Conservation (phyloP, 2,797 vertebrate species). For the Lepus oiostolus region DNA sequence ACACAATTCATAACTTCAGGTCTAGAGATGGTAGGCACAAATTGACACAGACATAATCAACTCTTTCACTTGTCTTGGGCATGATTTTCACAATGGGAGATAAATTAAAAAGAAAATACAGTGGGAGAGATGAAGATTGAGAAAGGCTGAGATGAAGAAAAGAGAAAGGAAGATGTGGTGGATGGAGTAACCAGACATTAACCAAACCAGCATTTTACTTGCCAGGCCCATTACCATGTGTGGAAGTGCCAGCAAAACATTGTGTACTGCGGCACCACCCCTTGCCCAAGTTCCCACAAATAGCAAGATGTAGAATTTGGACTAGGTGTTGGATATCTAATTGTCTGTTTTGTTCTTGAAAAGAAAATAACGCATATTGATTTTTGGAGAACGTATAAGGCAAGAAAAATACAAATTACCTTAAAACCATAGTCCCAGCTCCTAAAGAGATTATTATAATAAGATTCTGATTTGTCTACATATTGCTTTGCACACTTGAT, state of each 20-base stretch:
- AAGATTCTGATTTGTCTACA: conserved; percentile 7
- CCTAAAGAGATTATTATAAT: not conserved
- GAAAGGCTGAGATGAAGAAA: not conserved
- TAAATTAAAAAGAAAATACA: not conserved
- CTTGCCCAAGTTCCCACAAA: not conserved
- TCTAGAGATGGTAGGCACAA: not conserved
- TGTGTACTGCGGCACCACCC: not conserved
- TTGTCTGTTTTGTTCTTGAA: not conserved
- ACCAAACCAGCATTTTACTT: not conserved
- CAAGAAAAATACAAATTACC: conserved; percentile 15
- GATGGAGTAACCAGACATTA: not conserved
- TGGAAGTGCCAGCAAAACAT: not conserved
- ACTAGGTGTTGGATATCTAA: not conserved
- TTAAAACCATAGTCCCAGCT: not conserved
- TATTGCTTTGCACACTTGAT: not conserved
- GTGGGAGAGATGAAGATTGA: no score
- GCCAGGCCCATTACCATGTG: no score
- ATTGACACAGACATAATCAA: not conserved
- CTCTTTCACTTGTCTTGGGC: not conserved
- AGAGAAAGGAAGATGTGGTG: not conserved
- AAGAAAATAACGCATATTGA: conserved; percentile 2
- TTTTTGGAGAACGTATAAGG: not conserved
- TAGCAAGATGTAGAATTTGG: not conserved
- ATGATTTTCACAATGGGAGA: not conserved
- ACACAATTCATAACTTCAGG: not conserved